Base-by-base conservation (phyloP, 2,888 invertebrate genomes). In the Cantharis nigra region DNA sequence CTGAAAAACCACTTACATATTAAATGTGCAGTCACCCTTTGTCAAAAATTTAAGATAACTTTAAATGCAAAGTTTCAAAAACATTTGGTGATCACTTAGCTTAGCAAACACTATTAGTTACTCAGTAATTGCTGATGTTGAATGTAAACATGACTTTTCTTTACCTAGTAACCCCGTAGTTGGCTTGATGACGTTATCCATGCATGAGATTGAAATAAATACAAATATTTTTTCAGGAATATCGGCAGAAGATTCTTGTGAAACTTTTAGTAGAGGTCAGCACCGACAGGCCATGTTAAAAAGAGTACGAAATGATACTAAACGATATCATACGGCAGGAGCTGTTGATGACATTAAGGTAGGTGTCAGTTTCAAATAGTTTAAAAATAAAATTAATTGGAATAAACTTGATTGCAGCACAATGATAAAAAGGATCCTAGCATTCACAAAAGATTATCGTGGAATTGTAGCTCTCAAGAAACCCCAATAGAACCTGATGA, bases 261-360 rank as follows among this genome's bases (percentile, higher is more conserved):
- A 87, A 82, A 86, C 86, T 83, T 88, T 88, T 82, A 87, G 84
- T 82, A 85, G 88, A 83, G 87, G 88, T 70, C 86, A 87, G 75
- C 88, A 88, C 82, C 87, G 88, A 76, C 88, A 88, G 83, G 89
- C 89, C 71, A 88, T 90, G 84, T 85, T 87, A 74, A 90, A 90
- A 85, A 86, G 91, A 80, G 86, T 88, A 77, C 86, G 90, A 76
- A 87, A 87, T 81, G 89, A 90, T 80, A 88, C 87, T 80, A 89
- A 90, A 83, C 87, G 93, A 78, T 93, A 92, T 86, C 91, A 92
- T 86, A 93, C 93, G 7, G 92, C 93, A 7, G 93, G 93, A 80
- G 91, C 91, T 78, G 92, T 93, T 81, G 93, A 93, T 85, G 92
- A 92, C 84, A 89, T 92, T 76, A 89, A 89, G 88, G 90, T 90